phyloP scores from a whole-genome alignment of 2,888 invertebrate genomes.

The Cryptops parisi region DNA sequence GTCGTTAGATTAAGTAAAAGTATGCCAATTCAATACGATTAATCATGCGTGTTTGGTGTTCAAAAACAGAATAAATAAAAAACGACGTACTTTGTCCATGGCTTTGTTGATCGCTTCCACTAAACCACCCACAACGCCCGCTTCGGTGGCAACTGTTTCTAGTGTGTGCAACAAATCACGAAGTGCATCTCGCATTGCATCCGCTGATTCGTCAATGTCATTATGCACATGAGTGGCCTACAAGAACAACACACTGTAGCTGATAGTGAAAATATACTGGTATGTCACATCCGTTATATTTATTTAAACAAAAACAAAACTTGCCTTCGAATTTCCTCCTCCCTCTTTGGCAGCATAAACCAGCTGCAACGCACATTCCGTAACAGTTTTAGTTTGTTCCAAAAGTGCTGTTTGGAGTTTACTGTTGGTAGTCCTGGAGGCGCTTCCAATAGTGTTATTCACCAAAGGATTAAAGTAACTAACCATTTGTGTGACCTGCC shows the following conservation, averaged over 20 bases:
- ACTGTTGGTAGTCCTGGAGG: conserved; percentile 76
- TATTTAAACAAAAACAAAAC: conserved; percentile 9
- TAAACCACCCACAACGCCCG: conserved; percentile 75
- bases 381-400: conserved; percentile 84
- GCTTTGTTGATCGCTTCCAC: conserved; percentile 81
- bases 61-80: background rate
- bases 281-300: background rate
- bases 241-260: conserved; percentile 16
- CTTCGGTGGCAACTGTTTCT: conserved; percentile 68
- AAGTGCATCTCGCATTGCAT: conserved; percentile 61
- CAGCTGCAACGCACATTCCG: conserved; percentile 79
- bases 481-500: conserved; percentile 36
- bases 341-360: conserved; percentile 71
- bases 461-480: conserved; percentile 76
- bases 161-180: conserved; percentile 63
- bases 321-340: conserved; percentile 79
- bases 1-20: conserved; percentile 7
- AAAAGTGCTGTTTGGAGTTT: conserved; percentile 71
- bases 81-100: conserved; percentile 40
- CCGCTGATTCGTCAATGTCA: conserved; percentile 66
- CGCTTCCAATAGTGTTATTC: conserved; percentile 58
- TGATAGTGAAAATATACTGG: background rate
- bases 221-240: conserved; percentile 63
- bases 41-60: background rate
- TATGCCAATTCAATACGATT: background rate